A percentile compares a stretch with the other conserved stretches of the same genome.
Evolutionary conservation across 2,113 vertebrate genomes (phyloP).

Genomic region (Carassius gibelio): DNA sequence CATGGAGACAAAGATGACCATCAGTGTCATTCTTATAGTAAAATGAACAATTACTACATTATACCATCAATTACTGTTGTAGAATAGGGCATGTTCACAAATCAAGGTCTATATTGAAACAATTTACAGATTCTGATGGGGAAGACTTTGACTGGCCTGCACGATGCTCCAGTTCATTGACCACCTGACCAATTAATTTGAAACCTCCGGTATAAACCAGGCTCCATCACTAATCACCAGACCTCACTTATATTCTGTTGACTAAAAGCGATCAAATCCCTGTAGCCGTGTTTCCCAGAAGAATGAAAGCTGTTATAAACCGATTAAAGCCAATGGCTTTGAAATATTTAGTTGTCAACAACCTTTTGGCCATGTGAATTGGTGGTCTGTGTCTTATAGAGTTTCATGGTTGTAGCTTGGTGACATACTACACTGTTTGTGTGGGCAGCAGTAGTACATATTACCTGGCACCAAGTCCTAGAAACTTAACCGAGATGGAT

Average conservation of each 20-base stretch:
- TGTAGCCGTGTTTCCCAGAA: neutral
- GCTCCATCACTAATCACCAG: neutral
- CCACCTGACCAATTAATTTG: neutral
- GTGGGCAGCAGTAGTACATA: neutral
- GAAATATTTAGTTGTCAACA: neutral
- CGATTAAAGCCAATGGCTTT: neutral
- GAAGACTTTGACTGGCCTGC: neutral
- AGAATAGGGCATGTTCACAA: neutral
- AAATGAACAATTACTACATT: too few species aligned
- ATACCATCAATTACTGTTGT: neutral
- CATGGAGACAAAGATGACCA: too few species aligned
- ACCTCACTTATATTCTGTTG: neutral
- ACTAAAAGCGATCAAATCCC: neutral
- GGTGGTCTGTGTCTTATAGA: neutral
- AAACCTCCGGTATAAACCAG: neutral
- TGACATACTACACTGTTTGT: neutral
- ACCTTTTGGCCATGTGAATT: neutral
- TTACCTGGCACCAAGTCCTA: constrained; percentile 3
- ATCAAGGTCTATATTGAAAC: neutral
- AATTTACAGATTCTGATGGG: neutral
- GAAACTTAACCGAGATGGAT: constrained; percentile 2
- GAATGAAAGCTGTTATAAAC: neutral
- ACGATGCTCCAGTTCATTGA: neutral
- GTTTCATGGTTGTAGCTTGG: constrained; percentile 4
- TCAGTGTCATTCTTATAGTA: too few species aligned